Percentiles rank a stretch among this genome's conserved stretches.
Conservation (phyloP, 2,113 vertebrate species). For the Nothoprocta perdicaria region DNA sequence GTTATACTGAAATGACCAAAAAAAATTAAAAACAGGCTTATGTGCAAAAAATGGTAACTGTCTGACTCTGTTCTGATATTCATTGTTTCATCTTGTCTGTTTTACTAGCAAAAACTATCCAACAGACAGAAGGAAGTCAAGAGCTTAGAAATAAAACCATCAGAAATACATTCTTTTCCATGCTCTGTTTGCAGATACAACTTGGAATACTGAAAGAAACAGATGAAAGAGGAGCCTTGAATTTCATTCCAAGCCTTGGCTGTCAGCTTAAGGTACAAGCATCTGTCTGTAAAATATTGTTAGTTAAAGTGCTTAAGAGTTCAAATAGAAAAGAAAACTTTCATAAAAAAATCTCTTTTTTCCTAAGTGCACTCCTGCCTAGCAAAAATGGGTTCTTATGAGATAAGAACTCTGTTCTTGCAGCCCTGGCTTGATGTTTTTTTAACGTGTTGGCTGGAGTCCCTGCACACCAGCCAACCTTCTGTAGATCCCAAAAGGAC, state of each 20-base stretch:
- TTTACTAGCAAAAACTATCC: background rate
- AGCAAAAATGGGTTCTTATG: background rate
- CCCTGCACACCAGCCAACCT: background rate
- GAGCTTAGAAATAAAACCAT: background rate
- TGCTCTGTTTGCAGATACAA: background rate
- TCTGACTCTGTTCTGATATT: background rate
- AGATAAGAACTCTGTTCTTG: background rate
- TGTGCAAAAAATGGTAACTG: fast-evolving
- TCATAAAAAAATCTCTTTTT: background rate
- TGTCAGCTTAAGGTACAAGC: background rate
- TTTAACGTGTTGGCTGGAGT: background rate
- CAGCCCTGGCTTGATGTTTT: background rate
- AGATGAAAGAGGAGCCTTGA: background rate
- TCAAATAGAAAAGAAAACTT: constrained; percentile 24
- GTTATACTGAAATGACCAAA: background rate
- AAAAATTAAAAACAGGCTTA: background rate
- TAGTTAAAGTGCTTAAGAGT: background rate
- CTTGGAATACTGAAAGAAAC: background rate
- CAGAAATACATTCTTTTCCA: background rate
- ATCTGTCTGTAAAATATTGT: constrained; percentile 3
- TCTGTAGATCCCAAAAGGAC: background rate
- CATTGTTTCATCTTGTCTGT: background rate
- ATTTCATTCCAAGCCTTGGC: background rate
- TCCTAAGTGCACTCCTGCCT: background rate
- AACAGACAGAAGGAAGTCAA: background rate